phyloP scores from a whole-genome alignment of 2,113 vertebrate species.

The Hippotragus niger region DNA sequence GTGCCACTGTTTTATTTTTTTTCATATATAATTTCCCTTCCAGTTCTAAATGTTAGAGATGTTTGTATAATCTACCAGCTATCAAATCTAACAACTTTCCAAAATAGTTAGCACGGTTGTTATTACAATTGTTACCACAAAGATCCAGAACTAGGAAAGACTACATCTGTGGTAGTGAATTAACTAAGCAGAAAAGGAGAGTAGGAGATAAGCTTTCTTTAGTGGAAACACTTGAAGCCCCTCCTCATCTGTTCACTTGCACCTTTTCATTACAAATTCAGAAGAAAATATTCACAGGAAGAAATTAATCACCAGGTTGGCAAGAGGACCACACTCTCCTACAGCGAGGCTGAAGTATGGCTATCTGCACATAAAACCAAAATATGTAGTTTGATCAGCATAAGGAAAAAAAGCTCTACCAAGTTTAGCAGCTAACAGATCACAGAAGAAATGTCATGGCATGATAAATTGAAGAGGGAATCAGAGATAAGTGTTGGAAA shows the following conservation, averaged over 20 bases:
- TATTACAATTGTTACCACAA: neutral
- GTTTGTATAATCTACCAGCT: neutral
- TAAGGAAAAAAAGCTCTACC: neutral
- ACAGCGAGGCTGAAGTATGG: neutral
- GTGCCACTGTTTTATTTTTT: neutral
- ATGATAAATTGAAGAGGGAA: neutral
- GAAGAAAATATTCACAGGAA: neutral
- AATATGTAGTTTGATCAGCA: neutral
- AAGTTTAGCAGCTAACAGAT: neutral
- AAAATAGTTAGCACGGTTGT: neutral
- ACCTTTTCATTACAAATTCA: slow-evolving; percentile 4
- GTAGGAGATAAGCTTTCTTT: neutral
- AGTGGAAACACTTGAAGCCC: neutral
- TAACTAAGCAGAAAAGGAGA: slow-evolving; percentile 6
- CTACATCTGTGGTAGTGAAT: neutral
- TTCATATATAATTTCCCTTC: neutral
- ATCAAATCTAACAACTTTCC: neutral
- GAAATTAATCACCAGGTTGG: slow-evolving; percentile 2
- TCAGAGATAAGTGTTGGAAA: neutral
- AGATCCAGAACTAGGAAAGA: slow-evolving; percentile 16
- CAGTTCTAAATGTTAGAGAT: neutral
- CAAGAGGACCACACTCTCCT: neutral
- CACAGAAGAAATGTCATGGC: neutral
- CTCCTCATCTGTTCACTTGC: neutral
- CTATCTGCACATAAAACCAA: neutral